These are phyloP conservation scores for Apodemia mormo DNA, from an alignment of 2,888 invertebrate genomes.

Conservation along the genomic window DNA sequence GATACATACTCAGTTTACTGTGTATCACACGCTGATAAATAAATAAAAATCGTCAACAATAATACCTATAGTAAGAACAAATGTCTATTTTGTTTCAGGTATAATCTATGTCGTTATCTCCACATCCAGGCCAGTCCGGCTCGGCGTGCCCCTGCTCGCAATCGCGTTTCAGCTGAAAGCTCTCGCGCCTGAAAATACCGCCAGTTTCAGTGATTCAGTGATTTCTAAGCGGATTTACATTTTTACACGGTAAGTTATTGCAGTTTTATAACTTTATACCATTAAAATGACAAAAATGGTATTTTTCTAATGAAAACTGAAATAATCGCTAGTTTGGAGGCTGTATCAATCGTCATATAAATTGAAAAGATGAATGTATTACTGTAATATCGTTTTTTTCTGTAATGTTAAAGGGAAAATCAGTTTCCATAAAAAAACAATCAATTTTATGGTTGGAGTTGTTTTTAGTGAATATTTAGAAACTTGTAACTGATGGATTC, in stretches of 20 bases:
- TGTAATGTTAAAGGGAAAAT: no score
- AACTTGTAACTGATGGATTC: no score
- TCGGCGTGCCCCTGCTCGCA: slow-evolving; percentile 3
- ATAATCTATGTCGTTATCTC: slow-evolving; percentile 10
- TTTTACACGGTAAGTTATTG: slow-evolving; percentile 5
- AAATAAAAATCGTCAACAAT: background rate
- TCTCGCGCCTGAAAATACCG: slow-evolving; percentile 4
- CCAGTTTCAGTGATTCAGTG: slow-evolving; percentile 4
- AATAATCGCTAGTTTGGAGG: background rate
- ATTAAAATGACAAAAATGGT: background rate
- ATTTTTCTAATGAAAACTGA: background rate
- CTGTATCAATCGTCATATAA: background rate
- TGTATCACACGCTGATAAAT: no score
- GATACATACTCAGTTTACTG: no score
- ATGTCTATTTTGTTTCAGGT: background rate
- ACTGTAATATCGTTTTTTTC: background rate
- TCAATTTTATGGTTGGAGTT: no score
- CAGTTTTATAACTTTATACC: background rate
- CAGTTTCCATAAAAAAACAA: no score
- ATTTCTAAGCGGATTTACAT: slow-evolving; percentile 12
- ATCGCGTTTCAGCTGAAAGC: slow-evolving; percentile 14
- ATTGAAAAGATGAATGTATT: background rate
- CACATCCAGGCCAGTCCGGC: slow-evolving; percentile 16
- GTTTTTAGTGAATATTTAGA: no score
- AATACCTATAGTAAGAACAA: background rate